A percentile compares a stretch with the other conserved stretches of the same genome.
Evolutionary conservation across 2,113 vertebrate species (phyloP).

Genomic region (Bolborhynchus lineola): DNA sequence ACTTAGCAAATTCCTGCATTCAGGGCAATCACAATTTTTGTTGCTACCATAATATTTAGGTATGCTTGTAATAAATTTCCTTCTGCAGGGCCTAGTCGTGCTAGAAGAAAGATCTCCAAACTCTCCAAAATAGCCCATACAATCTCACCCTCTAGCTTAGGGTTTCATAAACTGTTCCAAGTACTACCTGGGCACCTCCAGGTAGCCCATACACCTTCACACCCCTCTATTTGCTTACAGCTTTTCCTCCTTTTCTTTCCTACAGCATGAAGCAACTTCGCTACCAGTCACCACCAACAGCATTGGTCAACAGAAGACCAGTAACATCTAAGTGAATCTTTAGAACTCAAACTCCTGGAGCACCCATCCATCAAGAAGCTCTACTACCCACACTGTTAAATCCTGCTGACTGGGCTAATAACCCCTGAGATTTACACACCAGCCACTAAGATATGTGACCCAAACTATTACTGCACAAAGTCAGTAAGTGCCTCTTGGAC

Average conservation of each 20-base stretch:
- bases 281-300: neutral
- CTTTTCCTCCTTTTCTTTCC: neutral
- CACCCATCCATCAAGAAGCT: neutral
- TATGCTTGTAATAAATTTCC: neutral
- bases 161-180: neutral
- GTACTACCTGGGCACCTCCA: neutral
- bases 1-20: neutral
- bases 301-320: neutral
- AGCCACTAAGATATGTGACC: neutral
- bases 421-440: fast-evolving
- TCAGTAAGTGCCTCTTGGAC: neutral
- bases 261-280: neutral
- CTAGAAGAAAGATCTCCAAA: neutral
- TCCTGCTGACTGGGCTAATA: neutral
- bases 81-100: neutral
- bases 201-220: neutral
- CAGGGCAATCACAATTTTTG: neutral
- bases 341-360: neutral
- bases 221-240: neutral
- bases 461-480: neutral
- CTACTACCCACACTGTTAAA: neutral
- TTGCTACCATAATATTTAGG: neutral
- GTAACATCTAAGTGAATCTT: neutral
- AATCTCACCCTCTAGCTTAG: neutral
- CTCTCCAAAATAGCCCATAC: neutral